Conservation (phyloP, 2,888 invertebrate genomes). For the Caenorhabditis plicata region DNA sequence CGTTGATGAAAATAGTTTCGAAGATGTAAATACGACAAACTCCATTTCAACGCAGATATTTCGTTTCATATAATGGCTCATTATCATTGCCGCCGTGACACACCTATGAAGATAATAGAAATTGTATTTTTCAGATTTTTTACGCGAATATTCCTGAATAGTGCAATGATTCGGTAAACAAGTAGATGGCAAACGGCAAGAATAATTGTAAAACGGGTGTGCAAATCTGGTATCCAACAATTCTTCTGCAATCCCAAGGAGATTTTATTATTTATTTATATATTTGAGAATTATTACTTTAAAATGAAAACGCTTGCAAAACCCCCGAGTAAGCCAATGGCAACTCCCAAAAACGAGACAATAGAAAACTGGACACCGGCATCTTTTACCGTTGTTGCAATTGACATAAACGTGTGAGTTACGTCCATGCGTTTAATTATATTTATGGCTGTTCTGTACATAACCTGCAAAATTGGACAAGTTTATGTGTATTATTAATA, state of each 20-base stretch:
- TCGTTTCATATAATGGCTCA: slow-evolving; percentile 71
- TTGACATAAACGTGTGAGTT: neutral
- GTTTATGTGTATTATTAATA: no score
- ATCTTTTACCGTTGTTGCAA: neutral
- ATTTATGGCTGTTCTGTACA: slow-evolving; percentile 46
- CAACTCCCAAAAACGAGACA: slow-evolving; percentile 49
- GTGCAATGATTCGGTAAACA: slow-evolving; percentile 95
- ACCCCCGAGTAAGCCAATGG: slow-evolving; percentile 49
- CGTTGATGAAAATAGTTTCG: slow-evolving; percentile 23
- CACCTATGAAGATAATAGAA: slow-evolving; percentile 72
- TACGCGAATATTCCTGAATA: slow-evolving; percentile 96
- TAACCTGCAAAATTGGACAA: slow-evolving; percentile 18
- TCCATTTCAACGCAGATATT: slow-evolving; percentile 54
- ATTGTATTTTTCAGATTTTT: no score
- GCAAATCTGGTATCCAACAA: slow-evolving; percentile 69
- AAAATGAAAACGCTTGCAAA: slow-evolving; percentile 41
- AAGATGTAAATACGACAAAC: slow-evolving; percentile 79
- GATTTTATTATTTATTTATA: neutral
- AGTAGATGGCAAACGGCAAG: slow-evolving; percentile 92
- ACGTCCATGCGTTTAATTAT: slow-evolving; percentile 38
- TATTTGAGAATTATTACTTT: slow-evolving; percentile 29
- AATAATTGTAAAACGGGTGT: slow-evolving; percentile 97
- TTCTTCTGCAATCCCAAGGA: slow-evolving; percentile 5
- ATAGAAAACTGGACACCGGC: slow-evolving; percentile 36
- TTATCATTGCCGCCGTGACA: slow-evolving; percentile 95